Evolutionary conservation across 2,113 vertebrate genomes (phyloP).

Genomic region (Tragelaphus buxtoni): DNA sequence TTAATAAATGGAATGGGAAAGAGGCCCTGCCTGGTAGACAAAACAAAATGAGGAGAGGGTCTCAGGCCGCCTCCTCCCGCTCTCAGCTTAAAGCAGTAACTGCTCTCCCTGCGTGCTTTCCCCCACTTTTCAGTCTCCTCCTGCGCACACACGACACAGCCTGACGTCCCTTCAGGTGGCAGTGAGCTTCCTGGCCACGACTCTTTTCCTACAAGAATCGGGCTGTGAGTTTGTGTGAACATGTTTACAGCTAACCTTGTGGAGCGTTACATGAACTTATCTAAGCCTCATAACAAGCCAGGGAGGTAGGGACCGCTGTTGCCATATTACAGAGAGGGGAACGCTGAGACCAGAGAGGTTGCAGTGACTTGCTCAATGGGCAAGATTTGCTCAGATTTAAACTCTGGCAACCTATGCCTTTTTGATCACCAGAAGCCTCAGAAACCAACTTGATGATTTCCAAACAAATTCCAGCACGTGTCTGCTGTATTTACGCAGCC

Average conservation of each 20-base stretch:
- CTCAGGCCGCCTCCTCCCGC: fast-evolving
- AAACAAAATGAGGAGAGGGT: neutral
- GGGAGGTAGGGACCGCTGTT: fast-evolving
- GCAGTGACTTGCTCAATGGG: neutral
- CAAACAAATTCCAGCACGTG: neutral
- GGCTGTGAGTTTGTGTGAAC: fast-evolving
- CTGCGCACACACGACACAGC: fast-evolving
- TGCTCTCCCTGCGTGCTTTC: fast-evolving
- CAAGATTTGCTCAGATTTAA: neutral
- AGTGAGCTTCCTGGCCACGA: fast-evolving
- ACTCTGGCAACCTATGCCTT: fast-evolving
- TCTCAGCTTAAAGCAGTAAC: neutral
- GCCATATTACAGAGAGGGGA: fast-evolving
- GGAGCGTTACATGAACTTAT: fast-evolving
- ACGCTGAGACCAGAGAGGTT: neutral
- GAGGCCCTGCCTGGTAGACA: neutral
- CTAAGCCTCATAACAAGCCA: neutral
- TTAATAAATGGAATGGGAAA: neutral
- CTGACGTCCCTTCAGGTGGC: fast-evolving
- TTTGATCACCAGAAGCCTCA: neutral
- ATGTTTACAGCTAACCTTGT: fast-evolving
- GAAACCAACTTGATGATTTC: neutral
- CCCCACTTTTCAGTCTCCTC: fast-evolving
- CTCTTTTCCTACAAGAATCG: fast-evolving
- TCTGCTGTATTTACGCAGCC: neutral